Percentiles rank a stretch among this genome's conserved stretches.
These are phyloP conservation scores for Philypnodon macrostomus DNA, from an alignment of 2,797 vertebrate genomes.

Conservation along the genomic window DNA sequence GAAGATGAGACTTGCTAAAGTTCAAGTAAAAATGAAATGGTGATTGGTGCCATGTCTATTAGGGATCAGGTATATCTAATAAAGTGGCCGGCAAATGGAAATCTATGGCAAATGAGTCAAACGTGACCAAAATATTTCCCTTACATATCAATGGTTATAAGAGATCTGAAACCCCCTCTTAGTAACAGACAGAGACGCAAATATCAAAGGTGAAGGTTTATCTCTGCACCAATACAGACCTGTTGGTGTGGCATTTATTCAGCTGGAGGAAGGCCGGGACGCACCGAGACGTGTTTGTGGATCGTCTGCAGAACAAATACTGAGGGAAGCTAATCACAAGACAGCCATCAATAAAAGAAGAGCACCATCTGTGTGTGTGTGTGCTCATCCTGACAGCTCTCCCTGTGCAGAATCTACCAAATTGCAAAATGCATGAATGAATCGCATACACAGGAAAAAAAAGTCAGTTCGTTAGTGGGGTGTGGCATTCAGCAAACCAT, in stretches of 20 bases:
- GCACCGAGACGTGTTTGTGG: slow-evolving; percentile 44
- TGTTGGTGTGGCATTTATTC: slow-evolving; percentile 62
- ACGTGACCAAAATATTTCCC: not conserved
- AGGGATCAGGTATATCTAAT: too few species aligned
- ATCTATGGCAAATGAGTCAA: too few species aligned
- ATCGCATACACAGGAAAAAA: too few species aligned
- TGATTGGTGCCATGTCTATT: too few species aligned
- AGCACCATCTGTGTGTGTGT: slow-evolving; percentile 39
- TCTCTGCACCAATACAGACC: slow-evolving; percentile 42
- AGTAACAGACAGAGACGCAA: slow-evolving; percentile 50
- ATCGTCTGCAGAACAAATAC: slow-evolving; percentile 55
- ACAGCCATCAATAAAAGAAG: slow-evolving; percentile 43
- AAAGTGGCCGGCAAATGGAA: too few species aligned
- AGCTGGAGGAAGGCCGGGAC: slow-evolving; percentile 48
- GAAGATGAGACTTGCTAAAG: too few species aligned
- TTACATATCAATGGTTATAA: slow-evolving; percentile 23
- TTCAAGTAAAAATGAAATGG: too few species aligned
- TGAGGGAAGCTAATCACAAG: slow-evolving; percentile 48
- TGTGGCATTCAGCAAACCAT: too few species aligned
- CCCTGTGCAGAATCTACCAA: slow-evolving; percentile 16
- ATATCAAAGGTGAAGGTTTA: slow-evolving; percentile 65
- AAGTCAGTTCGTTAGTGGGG: too few species aligned
- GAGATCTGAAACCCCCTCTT: slow-evolving; percentile 23
- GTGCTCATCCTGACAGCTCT: slow-evolving; percentile 15
- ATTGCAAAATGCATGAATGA: not conserved